These are phyloP conservation scores for Cariama cristata DNA, from an alignment of 2,113 vertebrate species.

Conservation along the genomic window DNA sequence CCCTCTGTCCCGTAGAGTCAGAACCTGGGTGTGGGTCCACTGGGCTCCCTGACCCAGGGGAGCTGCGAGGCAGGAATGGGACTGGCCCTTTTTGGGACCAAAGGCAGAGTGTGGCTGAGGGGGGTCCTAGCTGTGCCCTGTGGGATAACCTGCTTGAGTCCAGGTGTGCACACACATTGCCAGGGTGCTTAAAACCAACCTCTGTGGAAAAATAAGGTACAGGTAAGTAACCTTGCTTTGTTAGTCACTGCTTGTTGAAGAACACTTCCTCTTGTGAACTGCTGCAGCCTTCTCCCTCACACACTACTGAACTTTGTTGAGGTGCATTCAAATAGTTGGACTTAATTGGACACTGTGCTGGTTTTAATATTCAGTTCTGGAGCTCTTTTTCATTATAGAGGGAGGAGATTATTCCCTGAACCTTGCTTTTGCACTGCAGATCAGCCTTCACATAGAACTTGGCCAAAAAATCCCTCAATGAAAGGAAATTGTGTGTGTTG, in stretches of 20 bases:
- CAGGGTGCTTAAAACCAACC: background rate
- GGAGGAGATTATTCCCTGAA: background rate
- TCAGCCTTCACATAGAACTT: background rate
- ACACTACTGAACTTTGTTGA: fast-evolving
- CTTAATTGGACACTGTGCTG: background rate
- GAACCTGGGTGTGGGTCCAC: background rate
- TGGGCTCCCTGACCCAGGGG: background rate
- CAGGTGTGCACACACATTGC: background rate
- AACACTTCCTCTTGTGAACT: background rate
- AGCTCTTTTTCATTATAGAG: background rate
- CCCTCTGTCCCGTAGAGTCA: background rate
- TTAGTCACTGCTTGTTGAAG: background rate
- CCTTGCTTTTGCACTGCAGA: background rate
- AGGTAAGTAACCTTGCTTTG: background rate
- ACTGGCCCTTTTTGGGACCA: too few relatives aligned
- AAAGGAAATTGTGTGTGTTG: background rate
- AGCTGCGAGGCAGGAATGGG: background rate
- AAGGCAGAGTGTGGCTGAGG: background rate
- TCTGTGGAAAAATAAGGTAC: background rate
- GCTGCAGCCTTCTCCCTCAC: background rate
- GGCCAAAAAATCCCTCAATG: fast-evolving
- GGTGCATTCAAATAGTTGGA: background rate
- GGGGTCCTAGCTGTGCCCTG: background rate
- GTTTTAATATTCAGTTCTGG: background rate
- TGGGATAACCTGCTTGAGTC: background rate